phyloP scores from a whole-genome alignment of 2,888 invertebrate genomes.

The Hoplodrina ambigua region DNA sequence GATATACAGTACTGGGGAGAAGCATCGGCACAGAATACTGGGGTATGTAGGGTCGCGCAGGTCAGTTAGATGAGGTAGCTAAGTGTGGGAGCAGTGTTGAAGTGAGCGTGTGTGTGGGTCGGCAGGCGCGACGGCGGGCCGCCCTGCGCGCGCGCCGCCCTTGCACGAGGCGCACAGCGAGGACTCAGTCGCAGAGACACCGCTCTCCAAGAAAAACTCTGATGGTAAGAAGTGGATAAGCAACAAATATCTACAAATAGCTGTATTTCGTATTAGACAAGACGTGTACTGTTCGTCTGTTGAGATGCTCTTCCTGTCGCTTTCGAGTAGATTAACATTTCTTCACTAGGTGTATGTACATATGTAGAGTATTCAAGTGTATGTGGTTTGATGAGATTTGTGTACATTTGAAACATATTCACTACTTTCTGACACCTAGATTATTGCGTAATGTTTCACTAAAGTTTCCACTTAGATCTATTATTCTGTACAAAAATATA shows the following conservation, averaged over 20 bases:
- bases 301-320: conserved; percentile 82
- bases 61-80: conserved; percentile 40
- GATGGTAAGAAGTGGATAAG: conserved; percentile 92
- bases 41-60: conserved; percentile 25
- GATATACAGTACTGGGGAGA: conserved; percentile 10
- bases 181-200: conserved; percentile 95
- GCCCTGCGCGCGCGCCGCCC: conserved; percentile 82
- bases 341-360: conserved; percentile 71
- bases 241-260: conserved; percentile 68
- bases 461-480: conserved; percentile 64
- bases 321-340: conserved; percentile 75
- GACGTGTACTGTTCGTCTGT: conserved; percentile 73
- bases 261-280: conserved; percentile 75
- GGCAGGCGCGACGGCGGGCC: conserved; percentile 87
- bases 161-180: conserved; percentile 94
- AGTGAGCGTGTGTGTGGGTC: conserved; percentile 87
- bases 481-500: conserved; percentile 57
- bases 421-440: conserved; percentile 66
- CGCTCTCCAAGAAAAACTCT: conserved; percentile 95
- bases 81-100: conserved; percentile 75
- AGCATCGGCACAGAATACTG: conserved; percentile 6
- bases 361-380: conserved; percentile 70
- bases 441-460: conserved; percentile 64
- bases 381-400: conserved; percentile 67
- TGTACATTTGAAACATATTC: conserved; percentile 62